These are phyloP conservation scores for Trichomycterus rosablanca DNA, from an alignment of 2,113 vertebrate species.

Conservation along the genomic window DNA sequence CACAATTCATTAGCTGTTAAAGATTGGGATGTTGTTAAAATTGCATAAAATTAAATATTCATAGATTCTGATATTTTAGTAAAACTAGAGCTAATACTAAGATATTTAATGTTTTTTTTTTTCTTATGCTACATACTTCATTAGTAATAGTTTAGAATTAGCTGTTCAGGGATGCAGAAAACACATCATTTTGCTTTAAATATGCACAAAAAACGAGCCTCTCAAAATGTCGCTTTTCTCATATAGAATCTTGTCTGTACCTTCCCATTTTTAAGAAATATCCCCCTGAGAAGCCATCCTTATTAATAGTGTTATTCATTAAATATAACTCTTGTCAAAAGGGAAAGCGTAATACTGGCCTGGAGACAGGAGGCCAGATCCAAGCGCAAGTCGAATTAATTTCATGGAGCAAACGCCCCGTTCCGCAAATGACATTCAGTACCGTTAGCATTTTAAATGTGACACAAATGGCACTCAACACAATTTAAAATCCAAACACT, in stretches of 20 bases:
- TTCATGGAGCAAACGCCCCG: conserved; percentile 87
- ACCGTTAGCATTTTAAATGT: conserved; percentile 94
- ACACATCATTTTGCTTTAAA: conserved; percentile 8
- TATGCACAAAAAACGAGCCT: conserved; percentile 34
- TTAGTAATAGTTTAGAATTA: no score
- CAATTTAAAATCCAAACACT: conserved; percentile 92
- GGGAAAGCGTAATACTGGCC: conserved; percentile 94
- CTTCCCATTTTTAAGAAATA: conserved; percentile 83
- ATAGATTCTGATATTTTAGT: no score
- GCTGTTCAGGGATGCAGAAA: conserved; percentile 2
- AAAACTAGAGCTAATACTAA: no score
- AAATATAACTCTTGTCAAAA: conserved; percentile 96
- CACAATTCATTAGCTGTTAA: no score
- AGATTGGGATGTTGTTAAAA: no score
- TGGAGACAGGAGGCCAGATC: conserved; percentile 86
- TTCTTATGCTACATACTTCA: no score
- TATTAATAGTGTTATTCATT: conserved; percentile 97
- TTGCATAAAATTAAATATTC: no score
- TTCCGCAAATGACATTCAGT: conserved; percentile 91
- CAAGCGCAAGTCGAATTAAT: conserved; percentile 89
- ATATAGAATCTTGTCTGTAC: conserved; percentile 64
- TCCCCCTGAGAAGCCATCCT: conserved; percentile 80
- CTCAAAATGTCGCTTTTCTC: conserved; percentile 36
- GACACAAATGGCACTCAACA: conserved; percentile 88
- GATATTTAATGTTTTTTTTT: no score